A percentile compares a stretch with the other conserved stretches of the same genome.
phyloP scores from a whole-genome alignment of 2,888 invertebrate genomes.

The Eucriotettix oculatus region DNA sequence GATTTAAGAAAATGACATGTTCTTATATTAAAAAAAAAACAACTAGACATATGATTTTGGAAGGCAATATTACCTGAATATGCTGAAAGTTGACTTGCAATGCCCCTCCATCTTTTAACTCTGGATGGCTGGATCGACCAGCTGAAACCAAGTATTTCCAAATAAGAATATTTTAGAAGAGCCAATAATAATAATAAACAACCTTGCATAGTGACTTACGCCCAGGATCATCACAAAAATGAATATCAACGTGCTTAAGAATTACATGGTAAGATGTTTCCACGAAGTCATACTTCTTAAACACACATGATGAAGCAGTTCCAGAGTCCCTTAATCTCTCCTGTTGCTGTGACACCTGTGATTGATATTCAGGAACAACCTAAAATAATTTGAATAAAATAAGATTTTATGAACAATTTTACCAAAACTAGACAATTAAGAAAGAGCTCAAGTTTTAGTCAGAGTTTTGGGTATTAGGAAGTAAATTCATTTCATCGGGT shows the following conservation, averaged over 20 bases:
- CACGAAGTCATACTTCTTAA: conserved; percentile 78
- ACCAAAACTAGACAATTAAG: no score
- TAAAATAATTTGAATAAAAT: conserved; percentile 15
- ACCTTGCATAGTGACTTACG: conserved; percentile 30
- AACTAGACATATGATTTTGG: no score
- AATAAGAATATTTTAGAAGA: neutral
- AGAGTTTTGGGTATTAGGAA: no score
- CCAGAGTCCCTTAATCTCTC: conserved; percentile 26
- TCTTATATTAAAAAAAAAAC: no score
- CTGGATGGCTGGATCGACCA: conserved; percentile 71
- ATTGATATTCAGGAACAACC: conserved; percentile 57
- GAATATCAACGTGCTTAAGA: conserved; percentile 84
- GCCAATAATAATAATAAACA: neutral
- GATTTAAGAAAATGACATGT: no score
- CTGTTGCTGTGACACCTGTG: conserved; percentile 46
- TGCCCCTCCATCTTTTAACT: conserved; percentile 77
- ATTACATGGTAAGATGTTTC: conserved; percentile 96
- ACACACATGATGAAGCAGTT: conserved; percentile 37
- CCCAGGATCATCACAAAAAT: conserved; percentile 90
- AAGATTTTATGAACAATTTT: no score
- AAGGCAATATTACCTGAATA: conserved; percentile 36
- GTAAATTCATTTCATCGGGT: no score
- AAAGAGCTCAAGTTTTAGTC: no score
- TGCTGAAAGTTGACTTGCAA: conserved; percentile 78
- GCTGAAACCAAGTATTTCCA: conserved; percentile 29